A percentile compares a stretch with the other conserved stretches of the same genome.
phyloP scores from a whole-genome alignment of 2,797 vertebrate species.

The Alauda arvensis region DNA sequence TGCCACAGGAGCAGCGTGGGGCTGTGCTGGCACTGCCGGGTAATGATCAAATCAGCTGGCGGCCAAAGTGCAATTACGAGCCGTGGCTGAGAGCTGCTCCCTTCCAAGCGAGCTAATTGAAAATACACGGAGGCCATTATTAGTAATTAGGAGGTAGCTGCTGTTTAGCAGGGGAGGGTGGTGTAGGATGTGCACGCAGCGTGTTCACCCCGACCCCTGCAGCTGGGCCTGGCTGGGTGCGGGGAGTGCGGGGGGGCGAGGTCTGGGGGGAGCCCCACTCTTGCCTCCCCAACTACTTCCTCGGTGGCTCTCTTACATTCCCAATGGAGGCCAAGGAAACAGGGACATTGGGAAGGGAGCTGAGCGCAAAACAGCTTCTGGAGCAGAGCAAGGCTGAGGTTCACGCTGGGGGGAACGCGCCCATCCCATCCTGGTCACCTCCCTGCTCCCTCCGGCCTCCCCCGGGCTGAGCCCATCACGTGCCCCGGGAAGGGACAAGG shows the following conservation, averaged over 20 bases:
- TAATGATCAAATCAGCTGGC: neutral
- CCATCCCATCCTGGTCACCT: rapidly evolving
- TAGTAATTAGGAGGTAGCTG: neutral
- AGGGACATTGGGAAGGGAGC: neutral
- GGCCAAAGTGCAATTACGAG: conserved; percentile 15
- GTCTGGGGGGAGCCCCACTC: rapidly evolving
- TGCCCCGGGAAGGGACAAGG: conserved; percentile 50
- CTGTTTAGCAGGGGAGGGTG: neutral
- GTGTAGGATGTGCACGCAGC: rapidly evolving
- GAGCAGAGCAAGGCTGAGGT: neutral
- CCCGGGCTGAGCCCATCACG: neutral
- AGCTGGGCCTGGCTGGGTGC: rapidly evolving
- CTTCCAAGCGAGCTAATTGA: neutral
- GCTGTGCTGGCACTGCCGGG: neutral
- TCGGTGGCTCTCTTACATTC: neutral
- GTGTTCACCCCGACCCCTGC: rapidly evolving
- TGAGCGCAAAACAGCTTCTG: neutral
- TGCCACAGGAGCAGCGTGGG: neutral
- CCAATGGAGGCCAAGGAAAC: neutral
- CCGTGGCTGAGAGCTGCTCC: neutral
- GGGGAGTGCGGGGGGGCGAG: rapidly evolving
- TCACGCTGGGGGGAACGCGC: neutral
- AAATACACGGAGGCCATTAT: neutral
- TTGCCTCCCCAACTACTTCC: rapidly evolving
- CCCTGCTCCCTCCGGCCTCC: neutral